Percentiles rank a stretch among this genome's conserved stretches.
Conservation (phyloP, 1,140 invertebrate genomes). For the Brachionus calyciflorus region DNA sequence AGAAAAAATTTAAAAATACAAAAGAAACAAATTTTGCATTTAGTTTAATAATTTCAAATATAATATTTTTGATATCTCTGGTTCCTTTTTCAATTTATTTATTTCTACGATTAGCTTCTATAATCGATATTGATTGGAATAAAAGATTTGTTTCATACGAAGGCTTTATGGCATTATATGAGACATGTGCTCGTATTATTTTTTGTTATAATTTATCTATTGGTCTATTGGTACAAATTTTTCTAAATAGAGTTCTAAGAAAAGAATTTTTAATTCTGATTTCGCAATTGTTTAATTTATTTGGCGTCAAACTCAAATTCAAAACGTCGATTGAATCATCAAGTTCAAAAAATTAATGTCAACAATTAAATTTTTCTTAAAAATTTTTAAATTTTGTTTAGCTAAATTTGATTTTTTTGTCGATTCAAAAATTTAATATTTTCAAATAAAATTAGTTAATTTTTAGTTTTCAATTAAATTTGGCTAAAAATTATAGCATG, state of each 20-base stretch:
- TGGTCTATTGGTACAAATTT: not conserved
- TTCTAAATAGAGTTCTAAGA: not conserved
- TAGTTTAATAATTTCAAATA: not conserved
- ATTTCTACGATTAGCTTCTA: not conserved
- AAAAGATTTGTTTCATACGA: not conserved
- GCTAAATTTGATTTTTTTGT: too few relatives aligned
- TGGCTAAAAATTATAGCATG: too few relatives aligned
- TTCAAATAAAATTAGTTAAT: too few relatives aligned
- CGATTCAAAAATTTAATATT: too few relatives aligned
- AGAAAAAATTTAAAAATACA: not conserved
- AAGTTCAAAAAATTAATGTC: too few relatives aligned
- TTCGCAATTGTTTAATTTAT: too few relatives aligned
- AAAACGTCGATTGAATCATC: too few relatives aligned
- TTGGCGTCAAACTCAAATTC: too few relatives aligned
- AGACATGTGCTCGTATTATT: not conserved
- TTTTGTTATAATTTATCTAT: not conserved
- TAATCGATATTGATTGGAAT: not conserved
- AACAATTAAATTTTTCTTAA: too few relatives aligned
- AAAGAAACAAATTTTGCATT: not conserved
- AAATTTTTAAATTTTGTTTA: too few relatives aligned
- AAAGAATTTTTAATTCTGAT: too few relatives aligned
- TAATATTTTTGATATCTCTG: not conserved
- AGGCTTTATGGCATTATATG: not conserved
- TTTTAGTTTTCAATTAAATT: too few relatives aligned
- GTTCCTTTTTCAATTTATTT: conserved; percentile 16